Evolutionary conservation across 2,797 vertebrate genomes (phyloP), one percentile per base, ranked within the genome.

Genomic region (Chrosomus eos): DNA sequence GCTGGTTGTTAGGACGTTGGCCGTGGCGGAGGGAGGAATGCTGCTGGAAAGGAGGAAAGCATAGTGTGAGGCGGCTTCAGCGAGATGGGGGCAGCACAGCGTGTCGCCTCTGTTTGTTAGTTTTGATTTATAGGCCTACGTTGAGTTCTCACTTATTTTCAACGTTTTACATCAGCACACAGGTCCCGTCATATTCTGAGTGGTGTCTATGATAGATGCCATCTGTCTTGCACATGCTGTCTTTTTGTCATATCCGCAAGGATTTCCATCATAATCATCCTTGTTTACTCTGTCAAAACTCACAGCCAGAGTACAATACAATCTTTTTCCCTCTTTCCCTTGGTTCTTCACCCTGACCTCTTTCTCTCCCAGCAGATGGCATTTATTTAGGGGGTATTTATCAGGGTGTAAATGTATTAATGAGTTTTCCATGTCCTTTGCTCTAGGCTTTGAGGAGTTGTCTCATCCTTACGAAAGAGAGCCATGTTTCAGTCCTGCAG

Each of bases 341-440:
- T 2, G 19, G 26, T 31, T 43, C 60, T 77, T 33, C 72, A 31
- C 74, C 55, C 70, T 77, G 66, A 67, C 82, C 45, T 64, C 43
- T 85, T 77, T 83, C 60, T 71, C 64, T 73, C 48, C 66, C 40
- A 83, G 23, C 87, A 90, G 80, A 89, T 91, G 87, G 87, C 80
- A 31, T 68, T 66, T 76, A 84, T 87, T 81, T 82, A 58, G 81
- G 51, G 67, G 86, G 84, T 74, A 84, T 89, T 85, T 88, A 84
- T 81, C 72, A 76, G 82, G 79, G 71, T 87, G 53, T 88, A 87
- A 83, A 88, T 78, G 77, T 84, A 86, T 87, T 85, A 83, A 87
- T 87, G 88, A 78, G 79, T 81, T 86, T 85, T 87, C 85, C 90
- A 77, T 91, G 85, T 87, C 66, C 80, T 79, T 72, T 48, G 58